Evolutionary conservation across 2,797 vertebrate genomes (phyloP), one percentile per base, ranked within the genome.

Genomic region (Podarcis lilfordi): DNA sequence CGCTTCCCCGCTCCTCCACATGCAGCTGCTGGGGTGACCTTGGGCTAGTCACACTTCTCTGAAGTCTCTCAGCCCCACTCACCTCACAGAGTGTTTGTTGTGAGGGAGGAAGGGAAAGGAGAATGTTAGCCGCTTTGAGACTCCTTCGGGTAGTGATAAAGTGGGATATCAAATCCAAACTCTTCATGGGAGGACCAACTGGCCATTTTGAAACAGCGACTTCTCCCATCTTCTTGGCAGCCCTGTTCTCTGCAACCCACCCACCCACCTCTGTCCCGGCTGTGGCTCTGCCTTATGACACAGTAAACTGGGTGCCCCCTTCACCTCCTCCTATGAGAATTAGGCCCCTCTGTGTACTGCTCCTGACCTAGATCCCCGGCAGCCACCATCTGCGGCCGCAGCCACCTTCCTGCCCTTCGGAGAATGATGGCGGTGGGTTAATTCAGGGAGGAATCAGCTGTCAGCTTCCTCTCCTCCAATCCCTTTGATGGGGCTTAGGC

Each of bases 351-450:
- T 79, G 87, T 87, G 45, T 75, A 78, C 89, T 86, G 43, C 50
- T 93, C 93, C 96, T 98, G 98, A 98, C 98, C 97, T 97, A 98
- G 97, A 98, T 98, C 98, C 98, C 97, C 98, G 97, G 97, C 97
- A 94, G 97, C 96, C 95, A 92, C 97, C 97, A 98, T 97, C 97
- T 98, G 98, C 95, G 85, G 95, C 96, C 93, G 95, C 69, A 89
- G 91, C 95, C 89, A 11, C 95, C 91, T 92, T 96, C 97, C 97
- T 97, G 96, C 96, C 96, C 94, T 97, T 94, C 91, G 97, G 97
- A 98, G 96, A 97, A 98, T 93, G 91, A 94, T 96, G 96, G 94
- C 89, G 93, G 92, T 89, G 91, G 92, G 93, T 89, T 95, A 93
- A 94, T 95, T 91, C 95, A 55, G 92, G 83, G 86, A 91, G 90